Conservation (phyloP, 2,888 invertebrate species). For the Tanypteryx hageni region DNA sequence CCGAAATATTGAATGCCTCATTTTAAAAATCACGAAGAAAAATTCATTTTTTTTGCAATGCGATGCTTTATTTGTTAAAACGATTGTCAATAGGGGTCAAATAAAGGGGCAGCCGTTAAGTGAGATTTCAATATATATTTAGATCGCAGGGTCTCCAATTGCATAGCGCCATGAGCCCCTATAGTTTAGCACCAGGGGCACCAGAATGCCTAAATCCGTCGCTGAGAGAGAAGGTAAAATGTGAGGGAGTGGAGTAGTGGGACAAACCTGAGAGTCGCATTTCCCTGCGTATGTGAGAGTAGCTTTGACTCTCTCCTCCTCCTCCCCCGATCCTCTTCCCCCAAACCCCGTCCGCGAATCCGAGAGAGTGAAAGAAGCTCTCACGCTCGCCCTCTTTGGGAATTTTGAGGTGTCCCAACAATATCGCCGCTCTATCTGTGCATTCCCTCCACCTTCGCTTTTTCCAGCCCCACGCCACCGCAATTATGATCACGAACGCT, state of each 20-base stretch:
- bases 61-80: too few relatives aligned
- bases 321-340: neutral
- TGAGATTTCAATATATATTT: too few relatives aligned
- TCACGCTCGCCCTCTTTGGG: neutral
- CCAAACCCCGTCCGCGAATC: neutral
- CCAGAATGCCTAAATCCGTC: too few relatives aligned
- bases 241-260: neutral
- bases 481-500: conserved; percentile 49
- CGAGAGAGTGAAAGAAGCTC: conserved; percentile 32
- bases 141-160: too few relatives aligned
- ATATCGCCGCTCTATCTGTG: neutral
- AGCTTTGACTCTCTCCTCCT: neutral
- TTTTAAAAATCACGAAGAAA: too few relatives aligned
- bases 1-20: too few relatives aligned
- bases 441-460: neutral
- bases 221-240: neutral
- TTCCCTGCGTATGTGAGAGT: conserved; percentile 18
- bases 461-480: neutral
- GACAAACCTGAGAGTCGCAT: conserved; percentile 8
- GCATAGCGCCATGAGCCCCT: too few relatives aligned
- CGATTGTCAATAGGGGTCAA: too few relatives aligned
- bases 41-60: too few relatives aligned
- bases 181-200: too few relatives aligned
- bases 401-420: conserved; percentile 15
- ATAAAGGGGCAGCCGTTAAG: too few relatives aligned